Conservation (phyloP, 2,113 vertebrate genomes). For the Mormyrus iriodes region DNA sequence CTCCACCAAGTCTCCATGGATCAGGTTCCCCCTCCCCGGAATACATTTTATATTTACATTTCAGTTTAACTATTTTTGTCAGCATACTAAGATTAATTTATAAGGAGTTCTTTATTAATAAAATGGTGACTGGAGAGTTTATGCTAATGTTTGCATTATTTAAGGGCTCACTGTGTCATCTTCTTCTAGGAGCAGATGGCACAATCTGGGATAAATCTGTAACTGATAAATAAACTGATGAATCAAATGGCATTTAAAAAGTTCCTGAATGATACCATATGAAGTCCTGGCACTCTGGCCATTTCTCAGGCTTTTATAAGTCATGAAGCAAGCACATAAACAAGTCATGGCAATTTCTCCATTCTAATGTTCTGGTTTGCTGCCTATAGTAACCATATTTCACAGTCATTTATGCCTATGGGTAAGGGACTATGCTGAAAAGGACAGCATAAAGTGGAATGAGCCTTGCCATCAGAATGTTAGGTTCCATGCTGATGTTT, state of each 20-base stretch:
- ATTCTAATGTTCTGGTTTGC: neutral
- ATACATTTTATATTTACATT: neutral
- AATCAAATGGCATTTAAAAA: neutral
- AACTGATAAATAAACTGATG: neutral
- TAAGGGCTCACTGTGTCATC: neutral
- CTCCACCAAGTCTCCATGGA: no score
- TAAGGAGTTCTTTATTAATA: neutral
- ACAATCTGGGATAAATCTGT: neutral
- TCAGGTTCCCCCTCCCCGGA: no score
- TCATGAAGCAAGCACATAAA: neutral
- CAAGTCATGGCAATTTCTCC: neutral
- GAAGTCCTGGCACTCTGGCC: neutral
- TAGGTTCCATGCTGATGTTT: neutral
- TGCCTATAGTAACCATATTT: neutral
- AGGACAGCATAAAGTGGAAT: neutral
- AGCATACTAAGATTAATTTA: neutral
- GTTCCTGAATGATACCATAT: neutral
- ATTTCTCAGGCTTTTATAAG: neutral
- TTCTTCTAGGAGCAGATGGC: neutral
- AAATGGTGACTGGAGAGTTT: neutral
- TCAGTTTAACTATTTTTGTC: neutral
- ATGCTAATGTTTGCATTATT: neutral
- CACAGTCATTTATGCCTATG: neutral
- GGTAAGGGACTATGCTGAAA: neutral
- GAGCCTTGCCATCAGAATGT: neutral